Evolutionary conservation across 2,797 vertebrate species (phyloP).

Genomic region (Sebastes cheni): DNA sequence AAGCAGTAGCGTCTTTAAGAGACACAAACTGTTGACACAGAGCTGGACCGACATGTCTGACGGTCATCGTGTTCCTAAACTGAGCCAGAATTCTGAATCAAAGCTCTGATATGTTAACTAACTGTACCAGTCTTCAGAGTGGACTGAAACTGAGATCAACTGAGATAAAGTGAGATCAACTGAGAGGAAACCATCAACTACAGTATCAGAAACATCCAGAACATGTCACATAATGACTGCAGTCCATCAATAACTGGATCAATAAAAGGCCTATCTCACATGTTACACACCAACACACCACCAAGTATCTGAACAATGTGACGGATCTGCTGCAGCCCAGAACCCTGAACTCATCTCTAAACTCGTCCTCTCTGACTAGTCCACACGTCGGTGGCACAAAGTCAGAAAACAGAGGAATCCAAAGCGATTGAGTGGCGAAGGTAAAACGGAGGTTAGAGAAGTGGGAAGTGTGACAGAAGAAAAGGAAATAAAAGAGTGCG

Average conservation of each 20-base stretch:
- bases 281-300: no score
- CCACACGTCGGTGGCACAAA: not conserved
- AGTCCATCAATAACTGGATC: not conserved
- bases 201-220: not conserved
- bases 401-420: not conserved
- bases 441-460: not conserved
- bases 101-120: not conserved
- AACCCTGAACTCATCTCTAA: no score
- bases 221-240: not conserved
- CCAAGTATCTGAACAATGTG: no score
- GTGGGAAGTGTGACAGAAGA: not conserved
- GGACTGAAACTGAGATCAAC: not conserved
- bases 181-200: no score
- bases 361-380: no score
- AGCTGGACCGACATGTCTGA: no score
- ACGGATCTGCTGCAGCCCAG: no score
- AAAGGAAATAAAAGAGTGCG: not conserved
- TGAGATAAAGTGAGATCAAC: not conserved
- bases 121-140: not conserved
- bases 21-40: no score
- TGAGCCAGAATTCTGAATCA: not conserved
- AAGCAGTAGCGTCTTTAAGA: not conserved
- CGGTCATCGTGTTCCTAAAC: not conserved
- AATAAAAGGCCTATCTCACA: no score
- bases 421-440: not conserved